These are phyloP conservation scores for Colius striatus DNA, from an alignment of 2,113 vertebrate genomes.

Conservation along the genomic window DNA sequence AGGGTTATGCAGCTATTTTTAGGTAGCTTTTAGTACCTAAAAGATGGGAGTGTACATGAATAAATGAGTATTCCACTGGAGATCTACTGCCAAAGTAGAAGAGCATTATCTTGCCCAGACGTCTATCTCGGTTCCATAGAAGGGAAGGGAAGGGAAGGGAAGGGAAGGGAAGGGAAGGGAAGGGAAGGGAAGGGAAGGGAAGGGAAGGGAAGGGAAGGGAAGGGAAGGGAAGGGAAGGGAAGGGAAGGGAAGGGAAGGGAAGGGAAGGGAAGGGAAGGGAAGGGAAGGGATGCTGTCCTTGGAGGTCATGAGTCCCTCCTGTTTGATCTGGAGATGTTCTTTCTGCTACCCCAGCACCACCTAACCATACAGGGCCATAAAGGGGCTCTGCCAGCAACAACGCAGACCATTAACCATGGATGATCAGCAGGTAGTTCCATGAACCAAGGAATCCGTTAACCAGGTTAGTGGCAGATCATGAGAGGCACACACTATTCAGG, in stretches of 20 bases:
- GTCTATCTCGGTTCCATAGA: background rate
- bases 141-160: background rate
- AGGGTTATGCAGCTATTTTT: background rate
- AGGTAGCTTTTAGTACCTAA: background rate
- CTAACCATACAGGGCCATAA: fast-evolving
- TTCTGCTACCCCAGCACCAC: background rate
- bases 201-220: too few species aligned
- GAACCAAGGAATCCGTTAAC: background rate
- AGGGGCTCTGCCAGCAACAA: background rate
- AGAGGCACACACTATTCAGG: background rate
- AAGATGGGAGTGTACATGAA: background rate
- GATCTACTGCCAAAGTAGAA: background rate
- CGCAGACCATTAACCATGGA: background rate
- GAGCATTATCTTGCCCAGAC: background rate
- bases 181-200: too few species aligned
- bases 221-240: too few species aligned
- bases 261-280: too few species aligned
- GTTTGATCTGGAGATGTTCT: background rate
- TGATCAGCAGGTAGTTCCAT: background rate
- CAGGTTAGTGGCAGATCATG: background rate
- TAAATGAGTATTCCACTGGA: background rate
- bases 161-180: too few species aligned
- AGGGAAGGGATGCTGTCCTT: background rate
- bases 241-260: too few species aligned
- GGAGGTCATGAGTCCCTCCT: background rate